Conservation (phyloP, 2,888 invertebrate genomes). For the Epiblema foenella region DNA sequence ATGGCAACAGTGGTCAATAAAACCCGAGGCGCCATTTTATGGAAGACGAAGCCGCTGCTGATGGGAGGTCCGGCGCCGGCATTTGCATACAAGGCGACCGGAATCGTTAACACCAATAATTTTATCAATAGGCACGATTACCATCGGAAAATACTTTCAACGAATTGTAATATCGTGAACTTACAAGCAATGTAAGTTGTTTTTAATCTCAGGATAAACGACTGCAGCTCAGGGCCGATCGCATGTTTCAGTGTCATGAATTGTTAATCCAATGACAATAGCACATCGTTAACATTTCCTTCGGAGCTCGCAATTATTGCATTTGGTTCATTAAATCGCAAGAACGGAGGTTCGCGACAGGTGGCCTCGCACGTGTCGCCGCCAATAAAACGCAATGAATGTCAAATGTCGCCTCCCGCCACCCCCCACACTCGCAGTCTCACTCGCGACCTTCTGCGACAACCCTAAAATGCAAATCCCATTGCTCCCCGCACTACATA, state of each 20-base stretch:
- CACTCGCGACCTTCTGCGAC: slow-evolving; percentile 55
- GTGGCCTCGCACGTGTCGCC: slow-evolving; percentile 81
- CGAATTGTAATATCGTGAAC: slow-evolving; percentile 1
- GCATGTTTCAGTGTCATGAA: slow-evolving; percentile 40
- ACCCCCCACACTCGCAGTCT: slow-evolving; percentile 39
- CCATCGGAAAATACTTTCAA: background rate
- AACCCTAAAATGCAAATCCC: slow-evolving; percentile 60
- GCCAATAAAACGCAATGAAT: slow-evolving; percentile 83
- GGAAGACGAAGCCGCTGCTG: slow-evolving; percentile 72
- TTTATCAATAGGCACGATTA: slow-evolving; percentile 48
- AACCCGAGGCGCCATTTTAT: slow-evolving; percentile 80
- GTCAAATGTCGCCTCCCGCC: slow-evolving; percentile 73
- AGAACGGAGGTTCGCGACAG: slow-evolving; percentile 80
- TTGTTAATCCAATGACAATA: slow-evolving; percentile 44
- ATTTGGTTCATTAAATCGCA: slow-evolving; percentile 59
- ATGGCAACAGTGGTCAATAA: slow-evolving; percentile 64
- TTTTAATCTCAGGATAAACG: slow-evolving; percentile 19
- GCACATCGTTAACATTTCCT: slow-evolving; percentile 42
- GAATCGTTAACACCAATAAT: slow-evolving; percentile 71
- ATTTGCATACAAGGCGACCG: slow-evolving; percentile 79
- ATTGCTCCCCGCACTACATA: slow-evolving; percentile 54
- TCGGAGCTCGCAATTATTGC: slow-evolving; percentile 46
- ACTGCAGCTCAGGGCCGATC: slow-evolving; percentile 31
- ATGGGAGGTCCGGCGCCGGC: slow-evolving; percentile 83
- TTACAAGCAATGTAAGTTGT: slow-evolving; percentile 14